A percentile compares a stretch with the other conserved stretches of the same genome.
These are phyloP conservation scores for Reticulitermes speratus DNA, from an alignment of 1,140 invertebrate species.

Conservation along the genomic window DNA sequence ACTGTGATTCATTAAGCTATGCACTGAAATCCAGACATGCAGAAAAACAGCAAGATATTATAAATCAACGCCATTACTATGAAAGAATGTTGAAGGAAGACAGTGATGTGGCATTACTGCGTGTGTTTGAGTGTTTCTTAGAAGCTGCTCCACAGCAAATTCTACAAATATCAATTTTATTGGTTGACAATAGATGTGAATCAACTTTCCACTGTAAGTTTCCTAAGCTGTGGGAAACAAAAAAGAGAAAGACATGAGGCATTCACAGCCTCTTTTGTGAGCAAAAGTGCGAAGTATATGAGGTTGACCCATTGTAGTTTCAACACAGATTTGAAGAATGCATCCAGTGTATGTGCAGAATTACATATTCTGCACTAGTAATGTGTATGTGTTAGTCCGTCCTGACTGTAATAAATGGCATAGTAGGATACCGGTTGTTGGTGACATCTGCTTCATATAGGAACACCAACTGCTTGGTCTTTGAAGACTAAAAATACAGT, in stretches of 20 bases:
- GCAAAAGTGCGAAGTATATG: background rate
- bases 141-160: conserved; percentile 87
- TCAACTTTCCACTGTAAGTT: conserved; percentile 47
- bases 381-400: no score
- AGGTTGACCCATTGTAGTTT: no score
- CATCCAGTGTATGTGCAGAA: no score
- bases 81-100: conserved; percentile 79
- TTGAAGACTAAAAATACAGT: no score
- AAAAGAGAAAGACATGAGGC: background rate
- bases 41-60: conserved; percentile 47
- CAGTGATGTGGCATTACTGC: conserved; percentile 77
- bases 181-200: conserved; percentile 48
- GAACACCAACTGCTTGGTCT: no score
- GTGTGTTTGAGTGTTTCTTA: conserved; percentile 87
- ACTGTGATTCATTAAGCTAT: conserved; percentile 62
- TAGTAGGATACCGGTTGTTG: no score
- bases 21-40: conserved; percentile 54
- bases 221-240: no score
- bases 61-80: conserved; percentile 62
- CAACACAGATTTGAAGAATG: no score
- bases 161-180: conserved; percentile 71
- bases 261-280: background rate
- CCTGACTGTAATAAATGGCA: no score
- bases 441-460: no score
- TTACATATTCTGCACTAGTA: no score